These are phyloP conservation scores for Sarcophilus harrisii DNA, from an alignment of 2,797 vertebrate genomes.

Conservation along the genomic window DNA sequence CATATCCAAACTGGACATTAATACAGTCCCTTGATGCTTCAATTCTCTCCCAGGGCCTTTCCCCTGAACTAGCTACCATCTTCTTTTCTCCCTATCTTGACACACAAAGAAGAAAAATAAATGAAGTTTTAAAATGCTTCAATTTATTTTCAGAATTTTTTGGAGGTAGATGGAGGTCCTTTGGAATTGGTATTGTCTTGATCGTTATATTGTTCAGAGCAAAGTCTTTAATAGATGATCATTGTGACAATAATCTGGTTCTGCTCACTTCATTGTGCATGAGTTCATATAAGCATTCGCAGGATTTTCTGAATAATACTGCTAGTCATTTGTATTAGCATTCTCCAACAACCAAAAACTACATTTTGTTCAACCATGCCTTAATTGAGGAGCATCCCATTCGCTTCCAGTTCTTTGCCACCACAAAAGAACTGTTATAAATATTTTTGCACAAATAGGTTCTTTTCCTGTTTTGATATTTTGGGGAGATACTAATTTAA, in stretches of 20 bases:
- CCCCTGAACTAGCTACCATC: background rate
- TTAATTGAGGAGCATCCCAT: background rate
- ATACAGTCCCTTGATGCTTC: background rate
- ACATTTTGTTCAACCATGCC: background rate
- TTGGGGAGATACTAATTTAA: background rate
- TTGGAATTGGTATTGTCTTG: background rate
- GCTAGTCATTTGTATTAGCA: background rate
- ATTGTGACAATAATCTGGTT: background rate
- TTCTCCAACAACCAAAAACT: background rate
- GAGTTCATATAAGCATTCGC: too few relatives aligned
- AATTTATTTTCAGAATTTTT: background rate
- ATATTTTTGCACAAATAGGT: background rate
- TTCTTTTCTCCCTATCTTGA: background rate
- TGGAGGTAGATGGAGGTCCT: background rate
- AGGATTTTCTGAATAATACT: too few relatives aligned
- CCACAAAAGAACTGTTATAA: background rate
- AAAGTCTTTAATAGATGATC: background rate
- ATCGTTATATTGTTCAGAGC: background rate
- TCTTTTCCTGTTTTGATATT: background rate
- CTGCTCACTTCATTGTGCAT: background rate
- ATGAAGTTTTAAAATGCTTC: background rate
- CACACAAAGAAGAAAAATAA: background rate
- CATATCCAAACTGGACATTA: background rate
- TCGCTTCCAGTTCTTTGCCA: background rate
- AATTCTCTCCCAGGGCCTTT: background rate